phyloP scores from a whole-genome alignment of 2,797 vertebrate species.

The Manis crassicaudata region DNA sequence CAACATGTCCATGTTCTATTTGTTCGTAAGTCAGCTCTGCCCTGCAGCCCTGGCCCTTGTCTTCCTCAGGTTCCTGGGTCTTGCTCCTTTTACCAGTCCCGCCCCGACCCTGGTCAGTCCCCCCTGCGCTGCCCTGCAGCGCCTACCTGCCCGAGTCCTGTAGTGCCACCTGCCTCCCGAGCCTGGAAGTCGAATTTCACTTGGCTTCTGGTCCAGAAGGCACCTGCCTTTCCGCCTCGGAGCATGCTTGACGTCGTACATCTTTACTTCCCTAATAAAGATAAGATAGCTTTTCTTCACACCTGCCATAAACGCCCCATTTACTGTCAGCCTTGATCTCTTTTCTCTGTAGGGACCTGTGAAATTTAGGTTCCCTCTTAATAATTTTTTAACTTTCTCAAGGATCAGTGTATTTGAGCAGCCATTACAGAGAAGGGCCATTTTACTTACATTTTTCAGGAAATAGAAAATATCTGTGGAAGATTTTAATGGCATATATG shows the following conservation, averaged over 20 bases:
- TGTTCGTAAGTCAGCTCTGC: background rate
- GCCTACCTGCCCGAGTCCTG: background rate
- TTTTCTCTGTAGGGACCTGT: background rate
- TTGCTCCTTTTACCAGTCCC: background rate
- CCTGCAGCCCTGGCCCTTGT: background rate
- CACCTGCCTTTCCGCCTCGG: background rate
- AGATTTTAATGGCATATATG: background rate
- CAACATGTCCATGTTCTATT: background rate
- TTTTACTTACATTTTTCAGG: background rate
- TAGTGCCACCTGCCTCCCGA: fast-evolving
- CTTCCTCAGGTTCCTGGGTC: background rate
- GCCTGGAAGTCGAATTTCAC: background rate
- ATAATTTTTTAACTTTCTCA: background rate
- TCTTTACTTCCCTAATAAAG: background rate
- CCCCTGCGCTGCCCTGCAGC: background rate
- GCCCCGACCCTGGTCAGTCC: background rate
- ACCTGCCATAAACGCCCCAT: background rate
- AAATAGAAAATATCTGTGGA: background rate
- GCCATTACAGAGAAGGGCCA: background rate
- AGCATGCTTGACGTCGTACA: background rate
- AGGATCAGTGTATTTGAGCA: background rate
- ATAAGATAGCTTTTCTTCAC: background rate
- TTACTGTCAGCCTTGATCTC: background rate
- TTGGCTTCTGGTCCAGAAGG: background rate
- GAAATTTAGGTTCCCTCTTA: background rate